Base-by-base conservation (phyloP, 1,140 invertebrate genomes). In the Phortica variegata region DNA sequence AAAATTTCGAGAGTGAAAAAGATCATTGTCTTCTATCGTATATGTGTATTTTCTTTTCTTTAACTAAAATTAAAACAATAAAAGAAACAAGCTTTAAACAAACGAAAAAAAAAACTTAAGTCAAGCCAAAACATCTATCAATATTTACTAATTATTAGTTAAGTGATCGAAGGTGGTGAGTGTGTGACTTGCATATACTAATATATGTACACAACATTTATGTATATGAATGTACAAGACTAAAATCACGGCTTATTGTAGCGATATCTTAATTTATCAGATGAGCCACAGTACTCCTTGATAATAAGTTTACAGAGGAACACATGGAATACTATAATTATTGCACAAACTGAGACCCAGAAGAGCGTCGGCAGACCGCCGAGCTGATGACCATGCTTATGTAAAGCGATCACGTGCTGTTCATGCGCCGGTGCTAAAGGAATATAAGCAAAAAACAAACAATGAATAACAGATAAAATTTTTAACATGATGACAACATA, bases 281-380 rank as follows among this genome's bases (percentile, higher is more conserved):
- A 83, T 43, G 79, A 82, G 52, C 85, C 86, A 72, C 87, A 90
- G 77, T 91, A 93, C 72, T 96, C 93, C 61, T 91, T 93, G 76
- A 92, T 89, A 54, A 97, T 92, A 43, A 97, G 81, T 79, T 94
- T 93, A 78, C 90, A 92, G 7, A 97, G 81, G 79, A 97, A 97
- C 52, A 97, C 78, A 79, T 97, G 95, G 77, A 97, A 97, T 53
- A 95, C 82, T 52, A 95, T 81, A 55, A 97, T 92, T 47, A 97
- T 82, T 68, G 91, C 85, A 62, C 87, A 87, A 55, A 97, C 88
- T 13, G 90, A 87, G 1, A 94, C 84, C 95, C 95, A 97, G 77
- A 97, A 96, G 29, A 97, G 79, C 0, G 89, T 90, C 16, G 94
- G 93, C 45, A 97, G 77, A 1, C 93, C 92, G 37, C 92, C 93